phyloP scores from a whole-genome alignment of 2,797 vertebrate species.

The Chelmon rostratus region DNA sequence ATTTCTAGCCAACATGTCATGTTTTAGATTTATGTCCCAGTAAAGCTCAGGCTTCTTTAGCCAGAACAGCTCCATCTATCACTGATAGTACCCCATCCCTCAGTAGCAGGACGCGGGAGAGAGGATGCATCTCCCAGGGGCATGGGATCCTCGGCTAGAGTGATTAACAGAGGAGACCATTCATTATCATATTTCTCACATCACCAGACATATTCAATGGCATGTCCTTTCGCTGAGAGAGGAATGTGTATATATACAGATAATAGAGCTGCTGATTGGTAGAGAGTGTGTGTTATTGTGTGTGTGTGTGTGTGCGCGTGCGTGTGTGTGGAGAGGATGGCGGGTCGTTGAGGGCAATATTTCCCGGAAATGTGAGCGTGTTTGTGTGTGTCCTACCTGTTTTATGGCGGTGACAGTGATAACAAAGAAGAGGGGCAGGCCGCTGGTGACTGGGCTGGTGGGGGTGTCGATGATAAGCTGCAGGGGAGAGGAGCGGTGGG shows the following conservation, averaged over 20 bases:
- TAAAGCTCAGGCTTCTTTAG: slow-evolving; percentile 63
- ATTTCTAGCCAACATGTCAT: slow-evolving; percentile 66
- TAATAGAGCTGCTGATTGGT: slow-evolving; percentile 60
- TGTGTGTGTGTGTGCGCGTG: slow-evolving; percentile 21
- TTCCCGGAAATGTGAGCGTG: slow-evolving; percentile 40
- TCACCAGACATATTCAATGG: slow-evolving; percentile 84
- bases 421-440: slow-evolving; percentile 97
- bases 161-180: slow-evolving; percentile 83
- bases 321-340: neutral
- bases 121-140: slow-evolving; percentile 69
- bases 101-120: slow-evolving; percentile 39
- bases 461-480: slow-evolving; percentile 98
- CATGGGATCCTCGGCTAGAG: slow-evolving; percentile 61
- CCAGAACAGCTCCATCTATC: slow-evolving; percentile 76
- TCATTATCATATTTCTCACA: slow-evolving; percentile 86
- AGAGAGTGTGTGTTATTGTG: slow-evolving; percentile 22
- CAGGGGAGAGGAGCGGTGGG: slow-evolving; percentile 44
- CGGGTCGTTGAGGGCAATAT: slow-evolving; percentile 22
- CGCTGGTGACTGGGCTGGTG: slow-evolving; percentile 97
- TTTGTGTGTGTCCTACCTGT: slow-evolving; percentile 87
- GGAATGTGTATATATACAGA: slow-evolving; percentile 77
- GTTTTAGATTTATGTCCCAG: slow-evolving; percentile 75
- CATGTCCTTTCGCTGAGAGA: slow-evolving; percentile 68
- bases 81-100: slow-evolving; percentile 69
- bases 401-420: slow-evolving; percentile 98